phyloP scores from a whole-genome alignment of 2,888 invertebrate genomes.

The Lasioglossum calceatum region DNA sequence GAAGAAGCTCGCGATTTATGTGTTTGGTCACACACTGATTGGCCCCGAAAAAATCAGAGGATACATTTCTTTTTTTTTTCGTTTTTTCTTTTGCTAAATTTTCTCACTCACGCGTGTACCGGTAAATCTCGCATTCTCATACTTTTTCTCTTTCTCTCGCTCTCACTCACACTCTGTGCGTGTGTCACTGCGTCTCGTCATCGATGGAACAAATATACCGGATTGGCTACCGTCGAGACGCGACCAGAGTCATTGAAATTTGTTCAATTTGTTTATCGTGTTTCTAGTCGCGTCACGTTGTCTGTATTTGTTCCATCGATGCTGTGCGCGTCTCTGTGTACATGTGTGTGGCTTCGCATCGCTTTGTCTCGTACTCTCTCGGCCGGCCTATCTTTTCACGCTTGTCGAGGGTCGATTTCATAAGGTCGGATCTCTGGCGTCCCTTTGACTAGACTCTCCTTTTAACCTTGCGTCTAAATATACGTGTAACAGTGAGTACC shows the following conservation, averaged over 20 bases:
- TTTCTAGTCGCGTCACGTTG: background rate
- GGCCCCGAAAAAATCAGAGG: conserved; percentile 81
- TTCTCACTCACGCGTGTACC: background rate
- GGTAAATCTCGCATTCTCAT: background rate
- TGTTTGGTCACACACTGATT: conserved; percentile 74
- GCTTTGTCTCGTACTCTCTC: conserved; percentile 7
- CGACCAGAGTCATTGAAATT: background rate
- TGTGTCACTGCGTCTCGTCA: background rate
- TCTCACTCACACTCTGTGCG: conserved; percentile 4
- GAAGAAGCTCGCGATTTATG: conserved; percentile 40
- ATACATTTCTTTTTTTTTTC: conserved; percentile 53
- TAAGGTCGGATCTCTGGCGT: conserved; percentile 50
- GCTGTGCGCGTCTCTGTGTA: background rate
- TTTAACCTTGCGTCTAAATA: conserved; percentile 60
- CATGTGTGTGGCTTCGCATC: background rate
- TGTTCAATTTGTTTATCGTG: background rate
- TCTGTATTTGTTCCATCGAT: background rate
- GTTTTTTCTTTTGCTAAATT: background rate
- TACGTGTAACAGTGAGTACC: conserved; percentile 36
- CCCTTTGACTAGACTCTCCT: conserved; percentile 51
- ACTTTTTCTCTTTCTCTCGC: background rate
- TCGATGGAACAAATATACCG: background rate
- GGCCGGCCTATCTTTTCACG: conserved; percentile 8
- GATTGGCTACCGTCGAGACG: background rate
- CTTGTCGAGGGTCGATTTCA: conserved; percentile 60